Percentiles rank a stretch among this genome's conserved stretches.
Evolutionary conservation across 2,113 vertebrate species (phyloP).

Genomic region (Phylloscopus whistleri): DNA sequence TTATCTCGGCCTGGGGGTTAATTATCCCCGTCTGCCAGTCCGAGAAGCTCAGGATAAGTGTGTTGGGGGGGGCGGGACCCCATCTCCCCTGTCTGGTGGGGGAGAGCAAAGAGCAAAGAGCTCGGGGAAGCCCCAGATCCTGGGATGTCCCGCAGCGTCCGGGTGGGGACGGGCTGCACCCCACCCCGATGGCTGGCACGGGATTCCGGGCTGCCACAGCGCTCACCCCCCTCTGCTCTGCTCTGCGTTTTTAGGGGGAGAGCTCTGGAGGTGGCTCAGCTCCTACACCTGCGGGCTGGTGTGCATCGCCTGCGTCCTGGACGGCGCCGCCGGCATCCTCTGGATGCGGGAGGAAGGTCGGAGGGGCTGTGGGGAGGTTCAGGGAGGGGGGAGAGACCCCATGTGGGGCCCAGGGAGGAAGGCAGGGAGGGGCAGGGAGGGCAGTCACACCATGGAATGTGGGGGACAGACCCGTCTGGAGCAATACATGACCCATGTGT

Average conservation of each 20-base stretch:
- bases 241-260: slow-evolving; percentile 16
- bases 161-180: rapidly evolving
- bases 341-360: slow-evolving; percentile 56
- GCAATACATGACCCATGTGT: rapidly evolving
- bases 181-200: rapidly evolving
- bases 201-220: rapidly evolving
- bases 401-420: neutral
- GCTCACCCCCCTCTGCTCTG: neutral
- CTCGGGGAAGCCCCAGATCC: neutral
- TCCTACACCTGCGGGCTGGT: slow-evolving; percentile 44
- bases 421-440: neutral
- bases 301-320: neutral
- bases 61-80: neutral
- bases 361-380: rapidly evolving
- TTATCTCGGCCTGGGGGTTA: neutral
- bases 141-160: neutral
- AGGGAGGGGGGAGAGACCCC: neutral
- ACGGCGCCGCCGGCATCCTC: neutral
- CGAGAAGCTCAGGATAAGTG: slow-evolving; percentile 44
- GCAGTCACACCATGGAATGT: rapidly evolving
- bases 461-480: neutral
- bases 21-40: slow-evolving; percentile 47
- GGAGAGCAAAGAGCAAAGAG: neutral
- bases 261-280: slow-evolving; percentile 58
- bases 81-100: too few relatives aligned